Evolutionary conservation across 1,140 invertebrate species (phyloP).

Genomic region (Anadara kagoshimensis): DNA sequence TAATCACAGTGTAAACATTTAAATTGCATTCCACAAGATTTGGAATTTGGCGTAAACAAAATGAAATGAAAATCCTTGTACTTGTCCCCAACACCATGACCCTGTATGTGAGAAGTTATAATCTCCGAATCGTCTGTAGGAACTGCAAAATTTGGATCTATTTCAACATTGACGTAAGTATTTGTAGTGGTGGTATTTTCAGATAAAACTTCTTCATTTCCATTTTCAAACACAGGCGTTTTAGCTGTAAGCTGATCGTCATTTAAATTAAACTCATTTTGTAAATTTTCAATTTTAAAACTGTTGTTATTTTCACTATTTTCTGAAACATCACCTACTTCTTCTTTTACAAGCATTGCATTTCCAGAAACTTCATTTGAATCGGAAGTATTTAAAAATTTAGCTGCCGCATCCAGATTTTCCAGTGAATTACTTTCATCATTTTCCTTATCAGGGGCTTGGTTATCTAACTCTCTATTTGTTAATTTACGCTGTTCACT

Average conservation of each 20-base stretch:
- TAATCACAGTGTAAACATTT: slow-evolving; percentile 64
- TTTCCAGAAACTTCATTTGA: no score
- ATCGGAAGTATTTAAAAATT: no score
- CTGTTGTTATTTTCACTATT: no score
- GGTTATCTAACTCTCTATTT: background rate
- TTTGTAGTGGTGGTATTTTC: background rate
- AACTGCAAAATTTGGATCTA: background rate
- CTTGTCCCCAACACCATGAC: slow-evolving; percentile 4
- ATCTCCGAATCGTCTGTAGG: background rate
- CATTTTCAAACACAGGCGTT: no score
- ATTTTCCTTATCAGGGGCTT: background rate
- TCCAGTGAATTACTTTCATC: background rate
- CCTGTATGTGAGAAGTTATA: background rate
- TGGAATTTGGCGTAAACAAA: slow-evolving; percentile 36
- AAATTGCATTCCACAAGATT: slow-evolving; percentile 49
- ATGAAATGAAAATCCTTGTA: slow-evolving; percentile 59
- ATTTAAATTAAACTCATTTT: no score
- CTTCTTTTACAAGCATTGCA: no score
- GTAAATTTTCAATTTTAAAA: no score
- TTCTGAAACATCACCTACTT: no score
- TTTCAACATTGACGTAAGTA: background rate
- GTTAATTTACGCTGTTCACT: background rate
- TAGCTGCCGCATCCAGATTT: background rate
- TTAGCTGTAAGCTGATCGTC: no score
- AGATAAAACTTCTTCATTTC: background rate